These are phyloP conservation scores for Corella eumyota DNA, from an alignment of 23 tunicate genomes.

Conservation along the genomic window DNA sequence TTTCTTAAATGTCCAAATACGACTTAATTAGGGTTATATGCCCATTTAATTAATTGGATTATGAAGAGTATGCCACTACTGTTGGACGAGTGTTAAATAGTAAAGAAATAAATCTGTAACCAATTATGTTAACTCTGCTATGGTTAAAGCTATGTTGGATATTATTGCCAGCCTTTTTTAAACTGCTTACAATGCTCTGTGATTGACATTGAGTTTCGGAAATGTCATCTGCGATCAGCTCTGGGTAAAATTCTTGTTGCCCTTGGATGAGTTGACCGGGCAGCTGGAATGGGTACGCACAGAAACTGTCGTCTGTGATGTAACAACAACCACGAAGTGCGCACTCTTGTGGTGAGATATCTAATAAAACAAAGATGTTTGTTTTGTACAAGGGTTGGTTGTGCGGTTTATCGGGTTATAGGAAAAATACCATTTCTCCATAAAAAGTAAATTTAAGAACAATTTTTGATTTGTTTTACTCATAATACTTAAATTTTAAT, in stretches of 20 bases:
- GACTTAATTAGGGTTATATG: too few species aligned
- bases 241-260: conserved; percentile 17
- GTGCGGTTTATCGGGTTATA: too few species aligned
- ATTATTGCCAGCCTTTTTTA: neutral
- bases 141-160: neutral
- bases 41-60: too few species aligned
- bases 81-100: too few species aligned
- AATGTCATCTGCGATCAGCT: conserved; percentile 1
- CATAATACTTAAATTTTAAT: too few species aligned
- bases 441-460: too few species aligned
- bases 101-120: neutral
- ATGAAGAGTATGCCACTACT: too few species aligned
- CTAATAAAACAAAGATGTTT: conserved; percentile 15
- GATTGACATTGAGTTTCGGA: too few species aligned
- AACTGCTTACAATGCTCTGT: neutral
- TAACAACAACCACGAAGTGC: conserved; percentile 63
- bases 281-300: conserved; percentile 13
- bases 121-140: neutral
- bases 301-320: conserved; percentile 7
- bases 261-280: neutral
- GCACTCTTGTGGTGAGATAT: conserved; percentile 50
- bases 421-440: too few species aligned
- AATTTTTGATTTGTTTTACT: too few species aligned
- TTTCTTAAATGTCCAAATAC: too few species aligned
- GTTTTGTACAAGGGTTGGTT: neutral